Conservation (phyloP, 1,140 invertebrate species). For the Cydia fagiglandana region DNA sequence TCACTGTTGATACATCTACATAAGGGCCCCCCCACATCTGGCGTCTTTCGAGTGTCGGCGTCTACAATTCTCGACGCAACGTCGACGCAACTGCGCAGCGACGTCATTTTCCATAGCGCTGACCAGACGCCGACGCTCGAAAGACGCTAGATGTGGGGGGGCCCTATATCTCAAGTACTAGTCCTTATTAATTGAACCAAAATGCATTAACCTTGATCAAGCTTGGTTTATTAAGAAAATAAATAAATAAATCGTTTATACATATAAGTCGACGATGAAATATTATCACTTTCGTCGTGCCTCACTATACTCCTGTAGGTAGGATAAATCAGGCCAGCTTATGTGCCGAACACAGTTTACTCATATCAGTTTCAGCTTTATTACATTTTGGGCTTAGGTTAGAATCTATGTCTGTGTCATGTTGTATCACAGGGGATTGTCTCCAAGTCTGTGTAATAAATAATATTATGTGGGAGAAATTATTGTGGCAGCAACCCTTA, state of each 20-base stretch:
- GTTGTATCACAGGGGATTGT: constrained; percentile 47
- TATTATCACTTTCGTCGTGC: constrained; percentile 30
- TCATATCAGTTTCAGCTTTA: constrained; percentile 32
- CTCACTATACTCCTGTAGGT: constrained; percentile 11
- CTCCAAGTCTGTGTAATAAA: constrained; percentile 55
- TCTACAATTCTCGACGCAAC: too few species aligned
- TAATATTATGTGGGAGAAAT: constrained; percentile 54
- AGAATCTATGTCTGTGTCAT: constrained; percentile 37
- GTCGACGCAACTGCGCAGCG: too few species aligned
- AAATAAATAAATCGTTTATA: background rate
- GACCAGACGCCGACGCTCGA: too few species aligned
- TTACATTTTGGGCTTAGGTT: constrained; percentile 35
- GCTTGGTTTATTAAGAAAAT: background rate
- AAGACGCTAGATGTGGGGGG: too few species aligned
- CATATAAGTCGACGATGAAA: constrained; percentile 9
- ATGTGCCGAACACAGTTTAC: constrained; percentile 31
- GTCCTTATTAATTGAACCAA: background rate
- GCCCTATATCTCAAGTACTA: too few species aligned
- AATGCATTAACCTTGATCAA: background rate
- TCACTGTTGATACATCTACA: too few species aligned
- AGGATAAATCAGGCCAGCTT: constrained; percentile 31
- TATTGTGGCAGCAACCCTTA: constrained; percentile 48
- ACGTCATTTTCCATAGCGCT: too few species aligned
- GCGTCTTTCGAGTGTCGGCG: too few species aligned
- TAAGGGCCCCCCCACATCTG: too few species aligned